Base-by-base conservation (phyloP, 2,113 vertebrate species). In the Eublepharis macularius region DNA sequence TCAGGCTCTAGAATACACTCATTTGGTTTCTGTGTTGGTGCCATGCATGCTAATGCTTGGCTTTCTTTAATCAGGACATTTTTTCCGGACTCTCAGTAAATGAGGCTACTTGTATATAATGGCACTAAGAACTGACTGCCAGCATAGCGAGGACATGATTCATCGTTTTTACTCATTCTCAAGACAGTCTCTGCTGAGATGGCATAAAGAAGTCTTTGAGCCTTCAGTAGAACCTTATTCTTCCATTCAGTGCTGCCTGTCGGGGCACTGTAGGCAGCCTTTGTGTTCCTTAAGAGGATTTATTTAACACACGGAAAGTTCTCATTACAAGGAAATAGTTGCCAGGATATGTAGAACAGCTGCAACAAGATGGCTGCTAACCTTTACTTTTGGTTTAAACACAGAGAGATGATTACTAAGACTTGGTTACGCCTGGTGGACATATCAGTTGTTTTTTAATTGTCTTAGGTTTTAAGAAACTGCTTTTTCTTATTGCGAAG, bases 151-250 rank as follows among this genome's bases (percentile, higher is more conserved):
- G 93, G 92, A 94, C 92, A 93, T 94, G 94, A 95, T 94, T 95
- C 94, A 95, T 94, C 26, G 84, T 88, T 94, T 94, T 93, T 90
- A 84, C 91, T 93, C 91, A 91, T 92, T 95, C 93, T 94, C 87
- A 94, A 93, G 91, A 92, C 91, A 89, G 91, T 93, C 93, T 92
- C 89, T 90, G 86, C 77, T 85, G 85, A 84, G 82, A 74, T 86
- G 82, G 84, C 90, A 95, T 95, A 96, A 96, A 96, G 95, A 92
- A 88, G 91, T 84, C 92, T 94, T 96, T 96, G 92, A 94, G 92
- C 86, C 54, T 88, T 70, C 74, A 91, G 91, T 83, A 91, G 85
- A 86, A 89, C 84, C 88, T 90, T 86, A 93, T 93, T 95, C 91
- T 93, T 95, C 83, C 87, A 91, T 96, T 95, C 93, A 94, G 81